These are phyloP conservation scores for Saturnia japonica DNA, from an alignment of 2,888 invertebrate genomes.

Conservation along the genomic window DNA sequence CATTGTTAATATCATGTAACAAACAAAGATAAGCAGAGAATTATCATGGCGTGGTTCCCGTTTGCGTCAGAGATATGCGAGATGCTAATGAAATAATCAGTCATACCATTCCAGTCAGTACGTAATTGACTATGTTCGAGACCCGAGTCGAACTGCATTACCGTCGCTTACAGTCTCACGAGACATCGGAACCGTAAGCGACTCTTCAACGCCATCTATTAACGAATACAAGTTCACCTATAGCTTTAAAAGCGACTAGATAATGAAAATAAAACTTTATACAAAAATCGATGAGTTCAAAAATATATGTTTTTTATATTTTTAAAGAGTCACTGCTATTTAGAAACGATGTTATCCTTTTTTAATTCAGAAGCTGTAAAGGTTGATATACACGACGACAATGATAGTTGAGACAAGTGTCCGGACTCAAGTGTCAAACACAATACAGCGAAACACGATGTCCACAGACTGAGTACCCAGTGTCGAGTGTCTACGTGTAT, in stretches of 20 bases:
- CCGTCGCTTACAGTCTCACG: constrained; percentile 17
- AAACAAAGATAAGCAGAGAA: neutral
- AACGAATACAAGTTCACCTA: neutral
- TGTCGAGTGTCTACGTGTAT: too few species aligned
- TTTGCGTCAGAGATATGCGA: neutral
- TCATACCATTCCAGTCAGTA: constrained; percentile 22
- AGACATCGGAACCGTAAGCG: neutral
- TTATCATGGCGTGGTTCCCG: neutral
- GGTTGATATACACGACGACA: too few species aligned
- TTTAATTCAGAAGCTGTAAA: too few species aligned
- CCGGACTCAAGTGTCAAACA: too few species aligned
- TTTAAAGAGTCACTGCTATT: neutral
- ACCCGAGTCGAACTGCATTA: constrained; percentile 22
- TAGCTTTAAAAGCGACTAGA: constrained; percentile 7
- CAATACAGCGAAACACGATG: too few species aligned
- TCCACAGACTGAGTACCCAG: too few species aligned
- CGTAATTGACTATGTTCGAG: constrained; percentile 38
- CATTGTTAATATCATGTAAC: neutral
- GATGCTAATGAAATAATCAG: constrained; percentile 25
- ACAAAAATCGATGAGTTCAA: too few species aligned
- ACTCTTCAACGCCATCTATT: constrained; percentile 16
- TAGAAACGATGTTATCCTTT: neutral
- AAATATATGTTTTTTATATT: too few species aligned
- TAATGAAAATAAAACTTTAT: neutral
- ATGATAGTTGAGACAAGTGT: too few species aligned